Evolutionary conservation across 1,140 invertebrate species (phyloP), one percentile per base, ranked within the genome.

Genomic region (Plutomurus gul): DNA sequence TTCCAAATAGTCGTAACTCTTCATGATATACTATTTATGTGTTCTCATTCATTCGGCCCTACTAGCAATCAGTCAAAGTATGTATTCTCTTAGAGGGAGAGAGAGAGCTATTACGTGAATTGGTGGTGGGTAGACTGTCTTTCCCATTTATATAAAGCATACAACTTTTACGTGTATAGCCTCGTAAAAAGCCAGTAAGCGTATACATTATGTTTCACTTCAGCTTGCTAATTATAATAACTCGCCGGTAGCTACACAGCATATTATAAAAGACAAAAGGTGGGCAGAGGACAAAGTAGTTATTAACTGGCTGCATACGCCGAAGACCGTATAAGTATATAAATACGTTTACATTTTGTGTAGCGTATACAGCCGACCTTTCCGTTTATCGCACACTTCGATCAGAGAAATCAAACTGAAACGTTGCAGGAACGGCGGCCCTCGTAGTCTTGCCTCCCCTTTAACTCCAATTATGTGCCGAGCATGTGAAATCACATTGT

Each of bases 201-300:
- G 16, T 30, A 25, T 56, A 30, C 22, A 25, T 25, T 56, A 25
- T 22, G 25, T 36, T 65, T 16, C 25, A 65, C 56, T 18, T 33
- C 16, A 36, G n/a, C 13, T 65, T 65, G 56, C 56, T 65, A 65
- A 65, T 65, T 65, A 65, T 65, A 65, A 65, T 65, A 65, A 65
- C 56, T 65, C 36, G 27, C 56, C 56, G 2, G 56, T n/a, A 65
- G n/a, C n/a, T 49, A 20, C 20, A 49, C 4, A 49, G 8, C 6
- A 49, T n/a, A 20, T 49, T n/a, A 49, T 49, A 18, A 43, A 43
- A 43, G 7, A 2, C 39, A 10, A 1, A 49, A 49, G 1, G 46
- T 49, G 46, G 30, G 27, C 2, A 43, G 39, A 10, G n/a, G n/a
- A 8, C 39, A 13, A n/a, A n/a, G 39, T 30, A 65, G 18, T 36